Conservation (phyloP, 2,797 vertebrate species). For the Tokudaia muenninki region DNA sequence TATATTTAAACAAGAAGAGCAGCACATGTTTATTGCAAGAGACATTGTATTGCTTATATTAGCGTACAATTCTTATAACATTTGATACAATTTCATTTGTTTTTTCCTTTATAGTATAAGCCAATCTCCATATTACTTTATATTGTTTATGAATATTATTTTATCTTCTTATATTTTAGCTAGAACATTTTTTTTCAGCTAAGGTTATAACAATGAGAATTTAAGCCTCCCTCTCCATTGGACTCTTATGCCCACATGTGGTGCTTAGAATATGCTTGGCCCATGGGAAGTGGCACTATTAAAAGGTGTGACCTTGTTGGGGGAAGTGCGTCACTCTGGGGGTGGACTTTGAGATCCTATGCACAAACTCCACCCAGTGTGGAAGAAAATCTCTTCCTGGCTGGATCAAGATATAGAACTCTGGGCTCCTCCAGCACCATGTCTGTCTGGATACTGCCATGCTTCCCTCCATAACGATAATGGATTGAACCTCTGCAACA, state of each 20-base stretch:
- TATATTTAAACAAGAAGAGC: neutral
- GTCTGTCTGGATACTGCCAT: neutral
- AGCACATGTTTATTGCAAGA: neutral
- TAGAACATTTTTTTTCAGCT: constrained; percentile 13
- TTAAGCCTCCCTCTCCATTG: constrained; percentile 23
- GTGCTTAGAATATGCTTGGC: neutral
- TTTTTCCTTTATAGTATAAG: neutral
- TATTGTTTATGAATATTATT: constrained; percentile 35
- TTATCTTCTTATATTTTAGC: constrained; percentile 17
- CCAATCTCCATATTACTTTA: neutral
- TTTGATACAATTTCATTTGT: neutral
- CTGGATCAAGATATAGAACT: neutral
- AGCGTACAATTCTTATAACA: neutral
- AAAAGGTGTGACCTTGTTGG: neutral
- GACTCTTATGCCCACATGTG: neutral
- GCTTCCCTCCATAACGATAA: neutral
- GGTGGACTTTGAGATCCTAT: neutral
- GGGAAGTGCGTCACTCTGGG: neutral
- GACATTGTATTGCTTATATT: neutral
- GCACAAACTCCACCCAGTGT: neutral
- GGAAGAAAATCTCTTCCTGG: neutral
- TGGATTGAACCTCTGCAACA: neutral
- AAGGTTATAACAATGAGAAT: neutral
- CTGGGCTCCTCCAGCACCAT: neutral
- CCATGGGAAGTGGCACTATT: neutral